Conservation (phyloP, 2,113 vertebrate species). For the Zingel zingel region DNA sequence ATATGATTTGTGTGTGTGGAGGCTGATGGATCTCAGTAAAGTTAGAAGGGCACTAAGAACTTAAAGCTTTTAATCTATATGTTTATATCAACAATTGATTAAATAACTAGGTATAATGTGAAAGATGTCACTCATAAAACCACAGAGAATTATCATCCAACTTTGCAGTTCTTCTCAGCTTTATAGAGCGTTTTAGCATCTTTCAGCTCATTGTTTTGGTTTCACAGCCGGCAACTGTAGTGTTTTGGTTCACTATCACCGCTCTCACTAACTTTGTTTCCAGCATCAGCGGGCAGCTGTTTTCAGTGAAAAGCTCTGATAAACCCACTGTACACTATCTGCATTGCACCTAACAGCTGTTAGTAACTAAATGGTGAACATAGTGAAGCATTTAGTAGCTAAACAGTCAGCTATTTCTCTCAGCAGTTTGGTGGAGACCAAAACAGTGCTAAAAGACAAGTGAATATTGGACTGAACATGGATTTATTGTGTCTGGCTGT, state of each 20-base stretch:
- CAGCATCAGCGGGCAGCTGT: not conserved
- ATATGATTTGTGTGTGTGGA: not conserved
- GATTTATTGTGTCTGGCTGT: too few species aligned
- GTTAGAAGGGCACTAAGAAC: not conserved
- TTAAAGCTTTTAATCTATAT: not conserved
- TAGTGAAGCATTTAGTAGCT: too few species aligned
- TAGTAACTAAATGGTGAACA: not conserved
- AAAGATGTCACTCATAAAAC: not conserved
- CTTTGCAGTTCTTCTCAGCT: not conserved
- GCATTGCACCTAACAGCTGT: not conserved
- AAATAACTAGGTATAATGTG: not conserved
- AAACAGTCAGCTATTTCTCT: too few species aligned
- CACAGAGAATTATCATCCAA: not conserved
- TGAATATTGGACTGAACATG: too few species aligned
- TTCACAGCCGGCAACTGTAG: not conserved
- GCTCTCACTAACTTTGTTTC: not conserved
- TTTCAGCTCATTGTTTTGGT: constrained; percentile 6
- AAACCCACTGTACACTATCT: not conserved
- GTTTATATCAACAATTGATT: not conserved
- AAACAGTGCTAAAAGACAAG: too few species aligned
- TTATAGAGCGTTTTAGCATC: not conserved
- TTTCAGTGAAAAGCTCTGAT: not conserved
- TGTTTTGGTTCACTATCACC: not conserved
- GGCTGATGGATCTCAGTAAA: not conserved
- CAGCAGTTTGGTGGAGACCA: too few species aligned